A percentile compares a stretch with the other conserved stretches of the same genome.
Evolutionary conservation across 92 coral and sea anemone species (phyloP).

Genomic region (Epizoanthus ramosus): DNA sequence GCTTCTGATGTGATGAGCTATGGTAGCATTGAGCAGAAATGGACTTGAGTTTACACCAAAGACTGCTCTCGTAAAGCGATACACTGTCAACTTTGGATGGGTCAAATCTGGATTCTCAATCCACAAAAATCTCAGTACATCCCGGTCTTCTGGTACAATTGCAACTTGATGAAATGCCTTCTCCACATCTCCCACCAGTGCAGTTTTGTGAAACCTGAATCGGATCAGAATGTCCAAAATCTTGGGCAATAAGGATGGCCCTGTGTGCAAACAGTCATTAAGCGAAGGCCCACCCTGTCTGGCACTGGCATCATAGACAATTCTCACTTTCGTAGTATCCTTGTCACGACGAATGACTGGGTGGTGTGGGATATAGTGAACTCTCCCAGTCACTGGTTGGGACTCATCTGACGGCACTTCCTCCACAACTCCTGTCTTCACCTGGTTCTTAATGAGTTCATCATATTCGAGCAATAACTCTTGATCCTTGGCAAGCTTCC

Average conservation of each 20-base stretch:
- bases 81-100: background rate
- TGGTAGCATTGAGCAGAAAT: conserved; percentile 47
- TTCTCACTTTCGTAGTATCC: conserved; percentile 55
- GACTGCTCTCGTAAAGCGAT: conserved; percentile 43
- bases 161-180: conserved; percentile 11
- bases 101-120: background rate
- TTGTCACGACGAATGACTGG: conserved; percentile 46
- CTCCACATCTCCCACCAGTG: conserved; percentile 25
- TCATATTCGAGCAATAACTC: conserved; percentile 33
- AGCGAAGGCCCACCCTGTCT: conserved; percentile 28
- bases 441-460: conserved; percentile 42
- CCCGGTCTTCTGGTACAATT: conserved; percentile 11
- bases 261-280: conserved; percentile 54
- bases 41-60: conserved; percentile 49
- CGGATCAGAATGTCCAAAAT: conserved; percentile 30
- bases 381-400: conserved; percentile 13
- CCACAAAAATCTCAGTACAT: conserved; percentile 43
- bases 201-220: conserved; percentile 14
- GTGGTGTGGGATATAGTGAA: conserved; percentile 61
- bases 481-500: background rate
- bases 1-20: conserved; percentile 36
- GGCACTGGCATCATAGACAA: conserved; percentile 61
- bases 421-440: conserved; percentile 49
- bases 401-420: conserved; percentile 14
- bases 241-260: conserved; percentile 34